Base-by-base conservation (phyloP, 2,888 invertebrate species). In the Aphidius colemani region DNA sequence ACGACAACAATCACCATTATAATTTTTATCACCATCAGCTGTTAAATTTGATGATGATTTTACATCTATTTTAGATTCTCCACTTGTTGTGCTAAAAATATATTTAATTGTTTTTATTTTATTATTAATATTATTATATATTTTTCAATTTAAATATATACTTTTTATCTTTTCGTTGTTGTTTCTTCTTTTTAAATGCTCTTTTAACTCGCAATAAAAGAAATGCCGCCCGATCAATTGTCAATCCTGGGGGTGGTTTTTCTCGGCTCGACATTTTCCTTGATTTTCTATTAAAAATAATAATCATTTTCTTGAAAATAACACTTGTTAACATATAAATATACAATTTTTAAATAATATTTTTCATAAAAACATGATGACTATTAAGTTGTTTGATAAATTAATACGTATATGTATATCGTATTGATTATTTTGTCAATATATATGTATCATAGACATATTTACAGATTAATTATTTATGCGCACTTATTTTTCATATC, bases 171-270 rank as follows among this genome's bases (percentile, higher is more conserved):
- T 93, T 94, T 73, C 93, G 86, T 81, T 93, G 92, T 80, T 93
- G 89, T 72, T 93, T 89, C 85, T 94, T 94, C 85, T 93, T 94
- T 84, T 93, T 93, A 84, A 95, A 95, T 49, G 94, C 95, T 77
- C 92, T 89, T 80, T 94, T 94, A 65, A 95, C 94, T 72, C 95
- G 86, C 72, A 95, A 85, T 72, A 95, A 87, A 46, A 95, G 86
- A 82, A 95, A 95, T 61, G 95, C 95, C 59, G 95, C 95, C 70
- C 94, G 88, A 85, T 94, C 95, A 81, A 95, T 93, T 74, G 94
- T 93, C 72, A 94, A 85, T 63, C 88, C 86, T 68, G 89, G 87
- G 72, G 88, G 88, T 72, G 85, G 84, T 75, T 81, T 81, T 69
- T 80, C 79, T 72, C 77, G 78, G 72, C 77, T 80, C 74, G 80